Evolutionary conservation across 53 echinoderm and acorn worm genomes (phyloP).

Genomic region (Apostichopus leukothele): DNA sequence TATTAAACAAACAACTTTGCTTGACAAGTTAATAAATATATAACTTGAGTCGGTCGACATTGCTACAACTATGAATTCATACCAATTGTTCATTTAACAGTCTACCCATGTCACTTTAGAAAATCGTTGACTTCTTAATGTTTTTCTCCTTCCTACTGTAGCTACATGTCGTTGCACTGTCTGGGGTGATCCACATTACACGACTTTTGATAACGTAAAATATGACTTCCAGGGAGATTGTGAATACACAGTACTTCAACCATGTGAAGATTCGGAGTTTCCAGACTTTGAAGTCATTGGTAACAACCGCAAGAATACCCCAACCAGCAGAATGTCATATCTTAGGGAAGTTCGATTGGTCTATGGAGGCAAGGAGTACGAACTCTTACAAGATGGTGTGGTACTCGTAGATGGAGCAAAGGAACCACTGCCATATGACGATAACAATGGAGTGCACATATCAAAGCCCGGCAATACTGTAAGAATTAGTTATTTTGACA

Average conservation of each 20-base stretch:
- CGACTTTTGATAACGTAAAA: not conserved
- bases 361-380: slow-evolving; percentile 35
- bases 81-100: too few species aligned
- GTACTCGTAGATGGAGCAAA: slow-evolving; percentile 49
- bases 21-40: too few species aligned
- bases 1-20: too few species aligned
- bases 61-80: too few species aligned
- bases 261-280: slow-evolving; percentile 21
- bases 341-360: slow-evolving; percentile 44
- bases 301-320: slow-evolving; percentile 40
- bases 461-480: too few species aligned
- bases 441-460: too few species aligned
- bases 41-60: too few species aligned
- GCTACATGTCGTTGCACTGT: slow-evolving; percentile 50
- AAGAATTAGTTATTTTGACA: too few species aligned
- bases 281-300: slow-evolving; percentile 52
- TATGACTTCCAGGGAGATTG: slow-evolving; percentile 82
- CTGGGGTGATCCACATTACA: slow-evolving; percentile 59
- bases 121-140: too few species aligned
- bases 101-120: too few species aligned
- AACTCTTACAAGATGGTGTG: slow-evolving; percentile 10
- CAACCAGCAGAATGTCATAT: slow-evolving; percentile 50
- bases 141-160: too few species aligned
- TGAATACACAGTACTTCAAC: slow-evolving; percentile 69
- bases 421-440: slow-evolving; percentile 53